phyloP scores from a whole-genome alignment of 1,140 invertebrate genomes.

The Drosophila rufa region DNA sequence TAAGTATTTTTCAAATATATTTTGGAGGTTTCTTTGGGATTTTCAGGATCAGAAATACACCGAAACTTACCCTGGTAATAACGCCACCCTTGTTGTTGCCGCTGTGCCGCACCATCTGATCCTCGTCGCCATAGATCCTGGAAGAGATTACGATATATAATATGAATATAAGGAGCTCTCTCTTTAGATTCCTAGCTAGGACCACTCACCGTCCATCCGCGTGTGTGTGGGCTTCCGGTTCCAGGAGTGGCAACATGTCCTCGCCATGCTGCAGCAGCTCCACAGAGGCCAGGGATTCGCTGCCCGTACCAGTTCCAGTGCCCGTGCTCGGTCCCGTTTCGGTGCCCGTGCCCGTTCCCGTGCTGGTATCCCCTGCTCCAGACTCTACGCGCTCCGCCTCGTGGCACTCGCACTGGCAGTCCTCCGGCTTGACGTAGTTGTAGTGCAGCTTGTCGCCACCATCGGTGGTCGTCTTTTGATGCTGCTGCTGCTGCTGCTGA shows the following conservation, averaged over 20 bases:
- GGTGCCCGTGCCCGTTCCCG: slow-evolving; percentile 40
- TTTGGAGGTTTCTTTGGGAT: not conserved
- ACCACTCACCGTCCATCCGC: slow-evolving; percentile 52
- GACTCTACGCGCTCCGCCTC: slow-evolving; percentile 86
- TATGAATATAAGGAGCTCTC: not conserved
- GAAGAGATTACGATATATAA: not conserved
- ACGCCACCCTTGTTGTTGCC: slow-evolving; percentile 27
- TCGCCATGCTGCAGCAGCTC: slow-evolving; percentile 78
- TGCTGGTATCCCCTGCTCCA: slow-evolving; percentile 60
- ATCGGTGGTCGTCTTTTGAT: slow-evolving; percentile 18
- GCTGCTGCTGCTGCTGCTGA: slow-evolving; percentile 65
- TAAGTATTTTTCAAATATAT: too few relatives aligned
- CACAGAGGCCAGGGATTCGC: slow-evolving; percentile 68
- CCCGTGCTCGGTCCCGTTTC: slow-evolving; percentile 38
- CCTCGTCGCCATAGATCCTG: slow-evolving; percentile 72
- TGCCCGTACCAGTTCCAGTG: slow-evolving; percentile 62
- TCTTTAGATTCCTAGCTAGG: fast-evolving
- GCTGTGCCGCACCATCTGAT: slow-evolving; percentile 48
- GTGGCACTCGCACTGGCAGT: slow-evolving; percentile 93
- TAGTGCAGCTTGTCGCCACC: slow-evolving; percentile 86
- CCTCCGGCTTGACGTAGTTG: slow-evolving; percentile 93
- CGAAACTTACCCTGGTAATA: slow-evolving; percentile 46
- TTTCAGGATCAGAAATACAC: not conserved
- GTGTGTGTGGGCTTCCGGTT: slow-evolving; percentile 50
- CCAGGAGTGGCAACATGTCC: slow-evolving; percentile 77